Evolutionary conservation across 2,113 vertebrate genomes (phyloP), one percentile per base, ranked within the genome.

Genomic region (Nothobranchius kuhntae): DNA sequence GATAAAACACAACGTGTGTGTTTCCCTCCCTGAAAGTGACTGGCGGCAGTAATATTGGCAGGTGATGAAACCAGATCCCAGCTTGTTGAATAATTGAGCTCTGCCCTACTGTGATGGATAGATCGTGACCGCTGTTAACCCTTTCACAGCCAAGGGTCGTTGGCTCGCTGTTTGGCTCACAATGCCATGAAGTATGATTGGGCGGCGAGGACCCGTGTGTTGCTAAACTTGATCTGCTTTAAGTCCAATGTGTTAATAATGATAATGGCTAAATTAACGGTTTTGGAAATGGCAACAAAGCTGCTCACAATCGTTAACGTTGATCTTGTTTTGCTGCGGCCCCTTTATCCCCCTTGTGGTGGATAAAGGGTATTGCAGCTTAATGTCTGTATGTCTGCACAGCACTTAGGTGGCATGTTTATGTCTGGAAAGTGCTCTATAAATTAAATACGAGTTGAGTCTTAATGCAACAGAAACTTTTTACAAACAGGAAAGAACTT

Each of bases 71-170:
- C 78, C n/a, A 36, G 87, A 91, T 87, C 87, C 10, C 72, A 53
- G 66, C 68, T 54, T 77, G 79, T 60, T 91, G 71, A 91, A 91
- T 91, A 87, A 91, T 91, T 90, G 76, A 91, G 53, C 13, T 48
- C 40, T 36, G 63, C 58, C 75, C 80, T 78, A 52, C 75, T 66
- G 80, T 53, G 59, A 77, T 55, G 71, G 79, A 80, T 77, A 81
- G 78, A 89, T 89, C 68, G 59, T 71, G 87, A 80, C 86, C 54
- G 61, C 78, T 58, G 65, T 88, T 91, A 89, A 90, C 90, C 86
- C 90, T 81, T 87, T 85, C 67, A 81, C 84, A 81, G 80, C 81
- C 78, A 77, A 61, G 73, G 75, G 77, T 80, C 77, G 73, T 8
- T 64, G 64, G 59, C 68, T 71, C 63, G 38, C 56, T 52, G 53